phyloP scores from a whole-genome alignment of 1,140 invertebrate species.

The Psix sp. region DNA sequence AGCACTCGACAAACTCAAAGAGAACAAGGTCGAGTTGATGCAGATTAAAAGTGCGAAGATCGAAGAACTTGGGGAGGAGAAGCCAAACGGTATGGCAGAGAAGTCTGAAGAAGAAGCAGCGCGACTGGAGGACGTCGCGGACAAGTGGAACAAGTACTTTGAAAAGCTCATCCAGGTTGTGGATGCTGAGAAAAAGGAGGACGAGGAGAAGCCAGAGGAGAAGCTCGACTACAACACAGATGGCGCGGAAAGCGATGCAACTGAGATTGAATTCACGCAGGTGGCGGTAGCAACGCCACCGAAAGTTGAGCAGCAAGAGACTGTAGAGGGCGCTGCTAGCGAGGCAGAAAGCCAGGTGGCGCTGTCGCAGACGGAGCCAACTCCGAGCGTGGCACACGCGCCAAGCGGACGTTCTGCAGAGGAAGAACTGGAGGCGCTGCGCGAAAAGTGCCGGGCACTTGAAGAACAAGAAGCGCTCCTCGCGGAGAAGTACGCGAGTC shows the following conservation, averaged over 20 bases:
- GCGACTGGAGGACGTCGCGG: neutral
- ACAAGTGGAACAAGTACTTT: too few relatives aligned
- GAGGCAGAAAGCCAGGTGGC: too few relatives aligned
- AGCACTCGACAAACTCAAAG: neutral
- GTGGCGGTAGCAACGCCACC: too few relatives aligned
- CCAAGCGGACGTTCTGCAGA: slow-evolving; percentile 71
- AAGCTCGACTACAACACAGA: slow-evolving; percentile 22
- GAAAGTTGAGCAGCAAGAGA: slow-evolving; percentile 1
- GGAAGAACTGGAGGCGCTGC: slow-evolving; percentile 75
- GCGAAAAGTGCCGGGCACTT: slow-evolving; percentile 75
- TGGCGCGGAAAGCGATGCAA: slow-evolving; percentile 37
- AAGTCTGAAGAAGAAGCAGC: too few relatives aligned
- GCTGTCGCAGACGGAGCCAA: too few relatives aligned
- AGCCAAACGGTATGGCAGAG: slow-evolving; percentile 10
- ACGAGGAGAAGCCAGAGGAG: slow-evolving; percentile 37
- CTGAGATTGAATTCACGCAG: slow-evolving; percentile 16
- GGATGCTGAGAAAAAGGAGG: neutral
- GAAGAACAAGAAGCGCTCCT: slow-evolving; percentile 75
- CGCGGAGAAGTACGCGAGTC: slow-evolving; percentile 68
- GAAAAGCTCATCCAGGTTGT: neutral
- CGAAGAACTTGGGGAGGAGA: slow-evolving; percentile 1
- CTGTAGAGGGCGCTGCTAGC: slow-evolving; percentile 66
- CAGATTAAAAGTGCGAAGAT: neutral
- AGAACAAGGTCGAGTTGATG: neutral
- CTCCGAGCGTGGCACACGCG: neutral